These are phyloP conservation scores for Drosophila putrida DNA, from an alignment of 2,888 invertebrate species.

Conservation along the genomic window DNA sequence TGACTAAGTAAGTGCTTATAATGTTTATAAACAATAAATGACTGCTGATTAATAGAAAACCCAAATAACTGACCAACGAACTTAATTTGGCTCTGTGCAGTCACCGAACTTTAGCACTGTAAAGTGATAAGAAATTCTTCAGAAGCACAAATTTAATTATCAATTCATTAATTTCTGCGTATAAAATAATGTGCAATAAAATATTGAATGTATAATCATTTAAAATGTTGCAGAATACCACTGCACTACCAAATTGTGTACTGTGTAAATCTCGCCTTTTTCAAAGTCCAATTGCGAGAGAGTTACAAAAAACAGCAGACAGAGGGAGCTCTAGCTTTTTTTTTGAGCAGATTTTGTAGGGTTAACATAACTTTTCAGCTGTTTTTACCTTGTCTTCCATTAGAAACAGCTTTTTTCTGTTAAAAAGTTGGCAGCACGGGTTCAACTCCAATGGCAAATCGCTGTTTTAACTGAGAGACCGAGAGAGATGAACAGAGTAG, in stretches of 20 bases:
- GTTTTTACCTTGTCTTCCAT: too few species aligned
- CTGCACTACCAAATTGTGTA: constrained; percentile 9
- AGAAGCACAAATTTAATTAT: background rate
- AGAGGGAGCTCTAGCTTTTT: too few species aligned
- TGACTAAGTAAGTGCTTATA: constrained; percentile 34
- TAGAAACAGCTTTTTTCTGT: too few species aligned
- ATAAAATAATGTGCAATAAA: background rate
- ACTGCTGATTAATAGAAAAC: constrained; percentile 4
- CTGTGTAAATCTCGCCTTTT: constrained; percentile 19
- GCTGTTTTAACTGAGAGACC: constrained; percentile 5
- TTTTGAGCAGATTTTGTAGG: too few species aligned
- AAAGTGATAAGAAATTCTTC: constrained; percentile 1
- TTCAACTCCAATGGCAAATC: constrained; percentile 26
- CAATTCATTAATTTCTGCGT: constrained; percentile 2
- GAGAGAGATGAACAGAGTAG: background rate
- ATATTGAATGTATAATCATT: too few species aligned
- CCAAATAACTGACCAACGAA: constrained; percentile 22
- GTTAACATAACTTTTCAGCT: too few species aligned
- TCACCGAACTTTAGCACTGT: constrained; percentile 19
- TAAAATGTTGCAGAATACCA: background rate
- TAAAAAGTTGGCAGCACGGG: constrained; percentile 22
- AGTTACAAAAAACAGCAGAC: too few species aligned
- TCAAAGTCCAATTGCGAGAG: too few species aligned
- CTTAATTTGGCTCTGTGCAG: constrained; percentile 2
- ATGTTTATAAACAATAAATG: constrained; percentile 19